Conservation (phyloP, 2,888 invertebrate genomes). For the Lepidochrysops patricia region DNA sequence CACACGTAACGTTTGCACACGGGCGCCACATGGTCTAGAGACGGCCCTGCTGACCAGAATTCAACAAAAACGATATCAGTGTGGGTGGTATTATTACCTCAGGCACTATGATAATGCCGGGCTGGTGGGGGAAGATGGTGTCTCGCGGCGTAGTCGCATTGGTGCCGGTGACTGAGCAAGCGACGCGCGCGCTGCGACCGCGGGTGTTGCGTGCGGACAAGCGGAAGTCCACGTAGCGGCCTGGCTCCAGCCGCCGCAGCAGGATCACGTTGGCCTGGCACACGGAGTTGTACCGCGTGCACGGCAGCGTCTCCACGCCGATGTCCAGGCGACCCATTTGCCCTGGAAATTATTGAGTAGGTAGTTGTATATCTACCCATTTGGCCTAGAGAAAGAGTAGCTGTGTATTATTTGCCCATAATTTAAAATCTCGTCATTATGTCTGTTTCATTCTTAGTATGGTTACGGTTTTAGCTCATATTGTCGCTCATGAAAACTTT, state of each 20-base stretch:
- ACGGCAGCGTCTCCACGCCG: constrained; percentile 86
- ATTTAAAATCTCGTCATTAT: no score
- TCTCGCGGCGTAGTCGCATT: constrained; percentile 89
- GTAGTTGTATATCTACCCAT: neutral
- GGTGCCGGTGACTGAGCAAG: constrained; percentile 88
- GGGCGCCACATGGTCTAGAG: no score
- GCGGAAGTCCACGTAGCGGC: constrained; percentile 89
- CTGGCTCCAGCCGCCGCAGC: constrained; percentile 82
- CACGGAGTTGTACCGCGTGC: constrained; percentile 89
- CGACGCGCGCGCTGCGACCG: constrained; percentile 82
- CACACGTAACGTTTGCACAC: no score
- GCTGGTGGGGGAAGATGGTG: constrained; percentile 87
- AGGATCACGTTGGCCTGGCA: constrained; percentile 92
- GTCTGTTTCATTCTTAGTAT: no score
- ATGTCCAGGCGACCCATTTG: constrained; percentile 84
- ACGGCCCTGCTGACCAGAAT: no score
- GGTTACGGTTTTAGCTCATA: no score
- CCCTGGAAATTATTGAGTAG: constrained; percentile 47
- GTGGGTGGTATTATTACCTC: constrained; percentile 76
- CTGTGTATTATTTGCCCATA: no score
- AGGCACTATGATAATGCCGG: constrained; percentile 82
- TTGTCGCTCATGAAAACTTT: no score
- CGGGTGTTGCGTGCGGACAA: constrained; percentile 83
- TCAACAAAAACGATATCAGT: no score
- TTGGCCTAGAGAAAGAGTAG: no score